Base-by-base conservation (phyloP, 1,140 invertebrate genomes). In the Lordiphosa collinella region DNA sequence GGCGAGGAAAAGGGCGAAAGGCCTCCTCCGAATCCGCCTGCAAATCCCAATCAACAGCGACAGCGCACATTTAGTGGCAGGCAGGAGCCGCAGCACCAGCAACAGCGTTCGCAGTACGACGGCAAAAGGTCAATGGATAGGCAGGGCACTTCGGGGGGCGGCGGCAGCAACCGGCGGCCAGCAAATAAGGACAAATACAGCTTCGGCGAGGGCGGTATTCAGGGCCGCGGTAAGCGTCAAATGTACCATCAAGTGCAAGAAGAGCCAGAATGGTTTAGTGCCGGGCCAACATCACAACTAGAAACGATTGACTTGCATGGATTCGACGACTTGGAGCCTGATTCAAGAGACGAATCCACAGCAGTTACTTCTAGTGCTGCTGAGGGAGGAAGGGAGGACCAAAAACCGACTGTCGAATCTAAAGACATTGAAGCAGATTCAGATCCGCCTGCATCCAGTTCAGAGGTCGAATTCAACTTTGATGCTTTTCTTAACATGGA, bases 281-380 rank as follows among this genome's bases (percentile, higher is more conserved):
- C 93, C 44, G 96, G 96, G 31, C 96, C 96, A 25, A 95, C 94
- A 46, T 97, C 96, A 41, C 95, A 97, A 78, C 92, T 94, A 65
- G 97, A 98, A 67, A 97, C 95, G n/a, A 98, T 98, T 56, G 97
- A 98, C 88, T 90, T 98, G 44, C 92, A 94, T 51, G 97, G 97
- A 4, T 98, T 98, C 90, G 96, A 97, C 37, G 95, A 96, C 67
- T 86, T 57, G 3, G 86, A 85, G 13, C 10, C 46, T 4, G 44
- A 64, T 2, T 12, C 12, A 1, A 55, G 40, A 8, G 50, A 47
- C 14, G 13, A 54, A 6, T 14, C 12, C 0, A 13, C 6, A 18
- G 1, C 89, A 90, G 56, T 90, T 89, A 55, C 90, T 91, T 70
- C 68, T 87, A n/a, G 13, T 5, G 6, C 22, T 9, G 0, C 13